Evolutionary conservation across 1,140 invertebrate species (phyloP).

Genomic region (Eumeta japonica): DNA sequence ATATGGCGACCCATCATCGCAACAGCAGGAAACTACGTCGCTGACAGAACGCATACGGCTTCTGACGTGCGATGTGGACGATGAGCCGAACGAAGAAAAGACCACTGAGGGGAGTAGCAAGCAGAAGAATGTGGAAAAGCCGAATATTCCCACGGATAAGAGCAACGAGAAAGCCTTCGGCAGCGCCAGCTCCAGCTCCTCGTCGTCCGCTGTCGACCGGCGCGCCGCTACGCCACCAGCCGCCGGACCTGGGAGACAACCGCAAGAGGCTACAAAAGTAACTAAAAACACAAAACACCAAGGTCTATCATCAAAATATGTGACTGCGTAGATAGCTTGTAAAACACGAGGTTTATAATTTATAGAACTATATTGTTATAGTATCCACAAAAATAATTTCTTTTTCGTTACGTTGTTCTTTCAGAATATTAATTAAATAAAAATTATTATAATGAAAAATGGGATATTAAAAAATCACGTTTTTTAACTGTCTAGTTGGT

Average conservation of each 20-base stretch:
- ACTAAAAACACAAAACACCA: too few species aligned
- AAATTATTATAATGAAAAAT: too few species aligned
- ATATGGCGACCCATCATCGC: too few species aligned
- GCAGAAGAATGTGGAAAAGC: slow-evolving; percentile 25
- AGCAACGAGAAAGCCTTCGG: slow-evolving; percentile 48
- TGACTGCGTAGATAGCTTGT: too few species aligned
- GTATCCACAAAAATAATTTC: too few species aligned
- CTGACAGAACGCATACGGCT: slow-evolving; percentile 78
- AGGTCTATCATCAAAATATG: too few species aligned
- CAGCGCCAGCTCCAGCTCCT: slow-evolving; percentile 39
- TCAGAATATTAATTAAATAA: too few species aligned
- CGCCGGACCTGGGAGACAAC: slow-evolving; percentile 39
- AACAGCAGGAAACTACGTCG: slow-evolving; percentile 66
- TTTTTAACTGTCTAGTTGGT: too few species aligned
- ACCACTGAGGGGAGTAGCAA: slow-evolving; percentile 50
- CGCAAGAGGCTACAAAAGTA: slow-evolving; percentile 43
- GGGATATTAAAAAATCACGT: too few species aligned
- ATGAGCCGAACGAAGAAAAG: slow-evolving; percentile 56
- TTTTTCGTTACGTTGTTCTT: slow-evolving; percentile 2
- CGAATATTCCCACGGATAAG: slow-evolving; percentile 42
- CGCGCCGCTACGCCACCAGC: slow-evolving; percentile 29
- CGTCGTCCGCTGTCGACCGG: slow-evolving; percentile 39
- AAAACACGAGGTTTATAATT: too few species aligned
- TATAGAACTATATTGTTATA: too few species aligned
- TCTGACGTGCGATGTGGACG: slow-evolving; percentile 78